Conservation (phyloP, 2,113 vertebrate species). For the Upupa epops region DNA sequence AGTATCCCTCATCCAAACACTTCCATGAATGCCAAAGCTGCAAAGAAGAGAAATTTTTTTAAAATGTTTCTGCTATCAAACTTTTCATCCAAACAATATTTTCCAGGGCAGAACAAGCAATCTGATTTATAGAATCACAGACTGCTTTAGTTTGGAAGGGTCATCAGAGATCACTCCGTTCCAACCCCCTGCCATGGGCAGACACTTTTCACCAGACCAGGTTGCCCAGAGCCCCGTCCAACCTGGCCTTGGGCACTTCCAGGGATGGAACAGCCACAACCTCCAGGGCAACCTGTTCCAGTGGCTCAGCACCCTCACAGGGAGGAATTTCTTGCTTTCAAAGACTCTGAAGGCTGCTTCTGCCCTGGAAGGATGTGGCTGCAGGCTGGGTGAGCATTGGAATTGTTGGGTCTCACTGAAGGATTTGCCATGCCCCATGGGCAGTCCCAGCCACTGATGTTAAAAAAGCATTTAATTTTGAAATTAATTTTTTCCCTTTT, state of each 20-base stretch:
- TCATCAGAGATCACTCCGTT: no score
- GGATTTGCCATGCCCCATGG: background rate
- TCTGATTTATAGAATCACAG: background rate
- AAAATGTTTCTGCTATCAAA: rapidly evolving
- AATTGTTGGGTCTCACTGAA: background rate
- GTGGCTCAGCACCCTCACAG: no score
- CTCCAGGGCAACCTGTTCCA: no score
- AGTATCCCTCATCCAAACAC: background rate
- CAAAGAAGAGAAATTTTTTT: background rate
- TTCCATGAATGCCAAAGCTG: background rate
- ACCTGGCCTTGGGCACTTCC: no score
- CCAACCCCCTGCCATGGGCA: no score
- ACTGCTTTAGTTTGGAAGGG: no score
- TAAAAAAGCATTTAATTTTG: background rate
- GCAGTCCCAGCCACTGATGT: background rate
- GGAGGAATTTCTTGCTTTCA: no score
- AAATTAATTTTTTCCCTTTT: background rate
- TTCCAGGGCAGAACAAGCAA: background rate
- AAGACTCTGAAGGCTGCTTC: background rate
- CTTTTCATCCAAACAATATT: background rate
- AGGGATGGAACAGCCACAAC: no score
- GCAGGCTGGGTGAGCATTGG: rapidly evolving
- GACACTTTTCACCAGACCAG: no score
- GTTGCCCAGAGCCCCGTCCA: no score
- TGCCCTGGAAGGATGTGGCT: background rate